Conservation (phyloP, 2,113 vertebrate genomes). For the Dasyurus viverrinus region DNA sequence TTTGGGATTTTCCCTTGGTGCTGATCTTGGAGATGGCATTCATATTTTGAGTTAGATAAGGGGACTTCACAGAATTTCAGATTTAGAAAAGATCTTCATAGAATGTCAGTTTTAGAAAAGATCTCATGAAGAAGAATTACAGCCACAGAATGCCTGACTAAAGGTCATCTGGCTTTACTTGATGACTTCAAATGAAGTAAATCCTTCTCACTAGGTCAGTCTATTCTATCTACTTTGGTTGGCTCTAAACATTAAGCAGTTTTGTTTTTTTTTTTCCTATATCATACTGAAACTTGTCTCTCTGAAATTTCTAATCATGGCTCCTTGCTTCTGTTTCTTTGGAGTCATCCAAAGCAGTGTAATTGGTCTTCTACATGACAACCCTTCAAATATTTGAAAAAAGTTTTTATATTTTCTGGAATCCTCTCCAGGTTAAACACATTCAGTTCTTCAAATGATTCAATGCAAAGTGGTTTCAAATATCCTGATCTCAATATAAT, state of each 20-base stretch:
- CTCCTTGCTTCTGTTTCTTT: neutral
- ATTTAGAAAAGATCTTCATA: neutral
- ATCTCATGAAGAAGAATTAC: neutral
- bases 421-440: neutral
- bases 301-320: neutral
- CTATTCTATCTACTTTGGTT: neutral
- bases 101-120: neutral
- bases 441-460: neutral
- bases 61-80: neutral
- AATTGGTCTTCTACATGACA: neutral
- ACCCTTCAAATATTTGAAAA: neutral
- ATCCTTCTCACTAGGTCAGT: neutral
- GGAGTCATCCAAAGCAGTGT: neutral
- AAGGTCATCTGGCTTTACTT: neutral
- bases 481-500: neutral
- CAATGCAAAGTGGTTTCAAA: neutral
- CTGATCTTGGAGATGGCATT: neutral
- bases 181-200: neutral
- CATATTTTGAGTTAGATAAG: neutral
- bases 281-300: neutral
- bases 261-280: neutral
- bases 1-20: neutral
- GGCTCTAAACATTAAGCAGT: neutral
- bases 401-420: neutral
- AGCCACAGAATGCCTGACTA: neutral